Conservation (phyloP, 2,888 invertebrate genomes). For the Diarsia brunnea region DNA sequence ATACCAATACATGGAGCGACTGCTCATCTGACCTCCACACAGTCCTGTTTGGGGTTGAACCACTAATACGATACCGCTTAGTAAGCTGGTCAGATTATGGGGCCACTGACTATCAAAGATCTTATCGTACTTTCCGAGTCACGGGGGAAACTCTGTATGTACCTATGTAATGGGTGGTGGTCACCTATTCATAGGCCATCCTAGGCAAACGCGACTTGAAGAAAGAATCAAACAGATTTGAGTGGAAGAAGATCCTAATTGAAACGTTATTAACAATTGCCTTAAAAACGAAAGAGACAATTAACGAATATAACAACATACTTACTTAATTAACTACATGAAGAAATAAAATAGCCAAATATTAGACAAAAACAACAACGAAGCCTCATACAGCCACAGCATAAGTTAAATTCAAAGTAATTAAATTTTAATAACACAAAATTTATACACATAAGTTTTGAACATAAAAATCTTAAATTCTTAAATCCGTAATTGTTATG, state of each 20-base stretch:
- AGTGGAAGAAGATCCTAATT: neutral
- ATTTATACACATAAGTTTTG: conserved; percentile 50
- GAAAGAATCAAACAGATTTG: neutral
- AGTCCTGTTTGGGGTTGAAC: no score
- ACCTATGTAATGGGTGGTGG: no score
- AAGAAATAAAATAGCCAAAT: neutral
- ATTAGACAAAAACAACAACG: conserved; percentile 9
- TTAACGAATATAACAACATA: neutral
- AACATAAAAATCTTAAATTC: conserved; percentile 68
- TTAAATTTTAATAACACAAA: conserved; percentile 61
- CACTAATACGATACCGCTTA: no score
- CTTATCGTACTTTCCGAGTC: no score
- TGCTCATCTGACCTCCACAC: no score
- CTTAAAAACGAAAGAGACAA: conserved; percentile 1
- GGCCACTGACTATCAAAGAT: no score
- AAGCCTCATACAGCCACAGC: neutral
- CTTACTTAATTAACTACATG: conserved; percentile 4
- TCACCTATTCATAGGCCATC: no score
- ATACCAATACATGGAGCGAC: no score
- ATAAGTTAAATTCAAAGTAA: conserved; percentile 44
- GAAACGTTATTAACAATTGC: neutral
- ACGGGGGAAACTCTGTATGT: no score
- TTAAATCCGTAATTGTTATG: conserved; percentile 79
- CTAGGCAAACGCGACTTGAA: no score
- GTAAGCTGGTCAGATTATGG: no score